Conservation (phyloP, 2,113 vertebrate species). For the Hirundichthys speculiger region DNA sequence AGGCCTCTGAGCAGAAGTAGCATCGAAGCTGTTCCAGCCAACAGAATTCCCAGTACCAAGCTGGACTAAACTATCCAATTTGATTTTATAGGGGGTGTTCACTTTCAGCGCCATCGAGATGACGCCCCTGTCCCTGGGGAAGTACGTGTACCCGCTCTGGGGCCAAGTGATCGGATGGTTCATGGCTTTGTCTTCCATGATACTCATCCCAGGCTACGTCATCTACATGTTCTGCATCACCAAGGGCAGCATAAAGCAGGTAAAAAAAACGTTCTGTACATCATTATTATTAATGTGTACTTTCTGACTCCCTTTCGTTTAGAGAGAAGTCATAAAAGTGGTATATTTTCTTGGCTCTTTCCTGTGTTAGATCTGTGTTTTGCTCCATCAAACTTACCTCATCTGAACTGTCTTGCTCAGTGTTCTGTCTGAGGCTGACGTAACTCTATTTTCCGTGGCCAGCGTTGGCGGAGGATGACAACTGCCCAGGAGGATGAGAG, state of each 20-base stretch:
- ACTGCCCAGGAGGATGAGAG: constrained; percentile 71
- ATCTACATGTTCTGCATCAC: constrained; percentile 84
- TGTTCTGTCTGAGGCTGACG: constrained; percentile 11
- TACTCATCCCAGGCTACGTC: constrained; percentile 87
- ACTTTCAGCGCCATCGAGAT: constrained; percentile 91
- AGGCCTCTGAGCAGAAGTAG: too few species aligned
- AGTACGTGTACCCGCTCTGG: constrained; percentile 88
- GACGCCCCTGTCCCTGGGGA: constrained; percentile 88
- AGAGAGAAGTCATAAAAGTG: too few species aligned
- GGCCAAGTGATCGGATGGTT: constrained; percentile 89
- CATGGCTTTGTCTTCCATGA: constrained; percentile 91
- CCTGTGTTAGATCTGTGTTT: too few species aligned
- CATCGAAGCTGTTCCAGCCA: too few species aligned
- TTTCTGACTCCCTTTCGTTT: too few species aligned
- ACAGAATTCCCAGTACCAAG: not conserved
- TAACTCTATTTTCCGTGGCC: constrained; percentile 32
- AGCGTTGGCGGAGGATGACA: constrained; percentile 88
- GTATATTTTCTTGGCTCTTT: too few species aligned
- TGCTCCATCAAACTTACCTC: not conserved
- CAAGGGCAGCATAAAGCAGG: constrained; percentile 78
- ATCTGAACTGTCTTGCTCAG: not conserved
- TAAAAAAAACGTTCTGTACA: constrained; percentile 6
- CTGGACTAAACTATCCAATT: not conserved
- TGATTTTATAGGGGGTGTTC: constrained; percentile 81
- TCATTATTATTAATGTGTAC: too few species aligned